Conservation (phyloP, 2,797 vertebrate species). For the Catostomus latipinnis region DNA sequence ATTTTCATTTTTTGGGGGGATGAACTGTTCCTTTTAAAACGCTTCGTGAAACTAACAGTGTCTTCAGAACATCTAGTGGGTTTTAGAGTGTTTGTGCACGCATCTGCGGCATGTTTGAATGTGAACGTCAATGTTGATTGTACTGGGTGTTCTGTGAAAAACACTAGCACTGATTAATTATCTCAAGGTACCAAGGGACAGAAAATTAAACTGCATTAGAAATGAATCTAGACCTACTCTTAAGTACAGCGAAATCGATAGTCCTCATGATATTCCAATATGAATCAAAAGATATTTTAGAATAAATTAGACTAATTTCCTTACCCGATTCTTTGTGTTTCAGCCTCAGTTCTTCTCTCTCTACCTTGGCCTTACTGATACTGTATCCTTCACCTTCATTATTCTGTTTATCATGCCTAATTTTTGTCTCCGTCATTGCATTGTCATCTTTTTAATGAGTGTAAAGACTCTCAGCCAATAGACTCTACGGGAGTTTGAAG, state of each 20-base stretch:
- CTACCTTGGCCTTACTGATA: constrained; percentile 59
- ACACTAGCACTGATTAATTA: constrained; percentile 73
- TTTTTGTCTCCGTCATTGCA: constrained; percentile 30
- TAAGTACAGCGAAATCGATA: constrained; percentile 17
- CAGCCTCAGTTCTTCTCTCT: constrained; percentile 51
- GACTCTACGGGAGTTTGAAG: constrained; percentile 54
- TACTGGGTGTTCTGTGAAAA: constrained; percentile 70
- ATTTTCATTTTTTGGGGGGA: too few species aligned
- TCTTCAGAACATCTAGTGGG: constrained; percentile 52
- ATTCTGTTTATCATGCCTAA: constrained; percentile 34
- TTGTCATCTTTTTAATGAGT: constrained; percentile 50
- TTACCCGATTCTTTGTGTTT: constrained; percentile 70
- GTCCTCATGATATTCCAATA: neutral
- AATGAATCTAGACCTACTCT: constrained; percentile 35
- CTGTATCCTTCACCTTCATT: constrained; percentile 56
- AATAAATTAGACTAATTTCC: constrained; percentile 51
- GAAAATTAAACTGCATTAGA: constrained; percentile 48
- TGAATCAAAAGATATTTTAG: constrained; percentile 18
- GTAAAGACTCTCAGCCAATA: constrained; percentile 33
- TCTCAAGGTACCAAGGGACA: constrained; percentile 56
- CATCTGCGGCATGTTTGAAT: constrained; percentile 53
- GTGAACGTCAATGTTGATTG: constrained; percentile 62
- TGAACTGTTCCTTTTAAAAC: neutral
- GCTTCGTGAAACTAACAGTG: constrained; percentile 34
- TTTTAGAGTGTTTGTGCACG: constrained; percentile 53